Percentiles rank a stretch among this genome's conserved stretches.
Evolutionary conservation across 2,888 invertebrate species (phyloP).

Genomic region (Nebria salina): DNA sequence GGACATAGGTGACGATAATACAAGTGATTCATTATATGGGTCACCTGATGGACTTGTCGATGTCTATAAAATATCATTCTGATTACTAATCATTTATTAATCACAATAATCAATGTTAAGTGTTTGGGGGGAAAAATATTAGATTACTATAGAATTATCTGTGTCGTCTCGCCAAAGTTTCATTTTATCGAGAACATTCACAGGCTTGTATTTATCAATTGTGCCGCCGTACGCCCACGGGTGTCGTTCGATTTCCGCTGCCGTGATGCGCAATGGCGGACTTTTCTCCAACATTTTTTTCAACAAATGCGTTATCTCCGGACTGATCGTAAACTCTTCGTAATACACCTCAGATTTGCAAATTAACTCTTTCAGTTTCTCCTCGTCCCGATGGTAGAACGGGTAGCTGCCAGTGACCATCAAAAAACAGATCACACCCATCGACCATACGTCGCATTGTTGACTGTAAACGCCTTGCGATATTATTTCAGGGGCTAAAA

Average conservation of each 20-base stretch:
- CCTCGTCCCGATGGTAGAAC: constrained; percentile 56
- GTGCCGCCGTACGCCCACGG: constrained; percentile 59
- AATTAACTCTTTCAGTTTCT: constrained; percentile 56
- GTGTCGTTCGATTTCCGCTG: constrained; percentile 65
- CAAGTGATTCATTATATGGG: background rate
- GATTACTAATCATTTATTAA: background rate
- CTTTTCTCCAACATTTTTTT: constrained; percentile 63
- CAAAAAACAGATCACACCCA: constrained; percentile 67
- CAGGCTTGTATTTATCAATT: constrained; percentile 51
- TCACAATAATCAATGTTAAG: background rate
- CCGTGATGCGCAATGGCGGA: constrained; percentile 66
- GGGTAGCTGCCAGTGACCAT: constrained; percentile 61
- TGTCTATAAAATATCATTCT: background rate
- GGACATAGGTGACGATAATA: background rate
- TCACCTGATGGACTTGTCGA: background rate
- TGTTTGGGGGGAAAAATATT: background rate
- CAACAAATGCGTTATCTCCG: constrained; percentile 62
- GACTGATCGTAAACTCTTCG: constrained; percentile 48
- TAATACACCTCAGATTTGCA: constrained; percentile 56
- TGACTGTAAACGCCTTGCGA: constrained; percentile 66
- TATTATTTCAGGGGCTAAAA: constrained; percentile 68
- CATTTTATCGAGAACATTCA: constrained; percentile 63
- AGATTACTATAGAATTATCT: constrained; percentile 47
- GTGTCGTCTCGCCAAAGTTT: constrained; percentile 60
- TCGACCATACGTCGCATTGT: constrained; percentile 70